Evolutionary conservation across 2,888 invertebrate species (phyloP).

Genomic region (Prosapia bicincta): DNA sequence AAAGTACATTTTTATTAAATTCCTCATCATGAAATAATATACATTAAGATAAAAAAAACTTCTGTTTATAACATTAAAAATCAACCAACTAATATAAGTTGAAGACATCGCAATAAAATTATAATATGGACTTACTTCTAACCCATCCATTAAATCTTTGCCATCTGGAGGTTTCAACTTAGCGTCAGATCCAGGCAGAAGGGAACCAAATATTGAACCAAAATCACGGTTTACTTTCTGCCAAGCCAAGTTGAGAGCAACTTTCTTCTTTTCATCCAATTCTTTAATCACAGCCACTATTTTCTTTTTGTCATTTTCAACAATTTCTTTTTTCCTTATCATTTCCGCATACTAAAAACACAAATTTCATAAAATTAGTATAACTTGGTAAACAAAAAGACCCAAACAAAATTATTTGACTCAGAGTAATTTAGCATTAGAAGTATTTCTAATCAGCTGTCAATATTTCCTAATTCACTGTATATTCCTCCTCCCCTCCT

Average conservation of each 20-base stretch:
- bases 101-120: too few relatives aligned
- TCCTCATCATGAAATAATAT: too few relatives aligned
- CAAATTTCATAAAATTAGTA: too few relatives aligned
- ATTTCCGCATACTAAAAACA: conserved; percentile 69
- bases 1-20: too few relatives aligned
- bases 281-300: conserved; percentile 76
- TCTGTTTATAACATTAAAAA: too few relatives aligned
- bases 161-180: conserved; percentile 76
- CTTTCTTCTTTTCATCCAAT: conserved; percentile 88
- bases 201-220: conserved; percentile 86
- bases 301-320: conserved; percentile 70
- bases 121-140: conserved; percentile 79
- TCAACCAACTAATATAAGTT: too few relatives aligned
- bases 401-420: conserved; percentile 14
- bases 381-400: too few relatives aligned
- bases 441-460: too few relatives aligned
- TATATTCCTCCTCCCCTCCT: too few relatives aligned
- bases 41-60: too few relatives aligned
- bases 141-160: conserved; percentile 72
- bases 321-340: conserved; percentile 65
- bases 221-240: conserved; percentile 89
- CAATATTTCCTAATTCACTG: too few relatives aligned
- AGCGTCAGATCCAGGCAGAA: conserved; percentile 89
- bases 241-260: conserved; percentile 77
- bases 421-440: too few relatives aligned